Percentiles rank a stretch among this genome's conserved stretches.
phyloP scores from a whole-genome alignment of 2,113 vertebrate species.

The Rissa tridactyla region DNA sequence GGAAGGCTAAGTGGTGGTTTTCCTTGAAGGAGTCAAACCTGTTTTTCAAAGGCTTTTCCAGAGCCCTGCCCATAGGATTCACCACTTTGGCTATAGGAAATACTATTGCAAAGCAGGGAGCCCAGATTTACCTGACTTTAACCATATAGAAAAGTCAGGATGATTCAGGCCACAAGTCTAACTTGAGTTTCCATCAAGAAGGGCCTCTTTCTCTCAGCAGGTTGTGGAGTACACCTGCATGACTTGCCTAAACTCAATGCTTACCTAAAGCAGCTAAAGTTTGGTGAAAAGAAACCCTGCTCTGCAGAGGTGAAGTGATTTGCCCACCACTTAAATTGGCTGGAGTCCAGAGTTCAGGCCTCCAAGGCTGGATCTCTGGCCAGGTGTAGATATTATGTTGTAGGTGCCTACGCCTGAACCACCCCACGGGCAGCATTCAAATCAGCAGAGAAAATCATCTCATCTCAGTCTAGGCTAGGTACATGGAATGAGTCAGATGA shows the following conservation, averaged over 20 bases:
- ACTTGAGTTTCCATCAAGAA: neutral
- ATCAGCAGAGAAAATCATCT: neutral
- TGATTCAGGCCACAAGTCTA: neutral
- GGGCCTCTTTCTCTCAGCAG: neutral
- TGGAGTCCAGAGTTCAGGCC: neutral
- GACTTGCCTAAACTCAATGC: neutral
- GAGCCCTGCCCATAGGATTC: neutral
- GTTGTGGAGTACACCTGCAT: neutral
- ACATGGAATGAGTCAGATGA: neutral
- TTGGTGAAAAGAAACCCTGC: neutral
- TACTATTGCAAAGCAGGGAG: neutral
- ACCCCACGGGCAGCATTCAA: neutral
- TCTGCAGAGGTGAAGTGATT: neutral
- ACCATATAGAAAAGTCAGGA: neutral
- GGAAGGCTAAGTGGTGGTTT: neutral
- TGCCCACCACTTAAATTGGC: neutral
- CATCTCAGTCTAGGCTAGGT: neutral
- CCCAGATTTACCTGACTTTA: neutral
- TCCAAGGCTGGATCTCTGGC: neutral
- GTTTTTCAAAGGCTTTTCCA: constrained; percentile 42
- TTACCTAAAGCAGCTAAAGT: neutral
- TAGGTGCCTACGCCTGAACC: neutral
- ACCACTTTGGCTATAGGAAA: neutral
- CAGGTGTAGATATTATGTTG: neutral
- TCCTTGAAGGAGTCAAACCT: constrained; percentile 39